phyloP scores from a whole-genome alignment of 2,888 invertebrate genomes.

The Tridacna crocea region DNA sequence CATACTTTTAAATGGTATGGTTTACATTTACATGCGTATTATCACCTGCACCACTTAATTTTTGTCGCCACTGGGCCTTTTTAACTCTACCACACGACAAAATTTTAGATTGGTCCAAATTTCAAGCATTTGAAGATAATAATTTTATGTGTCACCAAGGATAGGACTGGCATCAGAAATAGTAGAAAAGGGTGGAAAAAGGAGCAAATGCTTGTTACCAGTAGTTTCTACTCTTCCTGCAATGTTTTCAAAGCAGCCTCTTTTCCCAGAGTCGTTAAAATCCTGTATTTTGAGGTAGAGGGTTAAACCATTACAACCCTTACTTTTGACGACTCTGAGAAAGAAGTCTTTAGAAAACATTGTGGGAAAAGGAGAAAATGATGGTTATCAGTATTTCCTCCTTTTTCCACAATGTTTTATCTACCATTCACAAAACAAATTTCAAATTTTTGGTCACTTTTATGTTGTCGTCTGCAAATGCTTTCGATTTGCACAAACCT shows the following conservation, averaged over 20 bases:
- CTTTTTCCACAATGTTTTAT: neutral
- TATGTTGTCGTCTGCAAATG: too few relatives aligned
- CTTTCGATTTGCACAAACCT: too few relatives aligned
- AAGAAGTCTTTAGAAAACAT: neutral
- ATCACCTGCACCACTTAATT: neutral
- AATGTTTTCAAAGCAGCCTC: neutral
- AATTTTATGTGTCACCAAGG: too few relatives aligned
- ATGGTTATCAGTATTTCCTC: neutral
- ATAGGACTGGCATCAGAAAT: too few relatives aligned
- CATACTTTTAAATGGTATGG: too few relatives aligned
- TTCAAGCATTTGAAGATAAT: too few relatives aligned
- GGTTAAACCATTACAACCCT: neutral
- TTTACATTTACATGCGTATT: too few relatives aligned
- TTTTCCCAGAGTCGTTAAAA: neutral
- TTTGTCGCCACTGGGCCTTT: neutral
- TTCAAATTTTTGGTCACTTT: too few relatives aligned
- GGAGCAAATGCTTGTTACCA: neutral
- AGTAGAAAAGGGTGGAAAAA: neutral
- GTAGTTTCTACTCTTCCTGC: neutral
- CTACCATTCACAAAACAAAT: too few relatives aligned
- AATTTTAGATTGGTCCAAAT: too few relatives aligned
- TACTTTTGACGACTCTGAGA: neutral
- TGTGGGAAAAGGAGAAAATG: neutral
- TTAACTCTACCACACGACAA: too few relatives aligned
- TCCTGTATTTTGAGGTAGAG: neutral